These are phyloP conservation scores for Sylvia atricapilla DNA, from an alignment of 2,113 vertebrate genomes.

Conservation along the genomic window DNA sequence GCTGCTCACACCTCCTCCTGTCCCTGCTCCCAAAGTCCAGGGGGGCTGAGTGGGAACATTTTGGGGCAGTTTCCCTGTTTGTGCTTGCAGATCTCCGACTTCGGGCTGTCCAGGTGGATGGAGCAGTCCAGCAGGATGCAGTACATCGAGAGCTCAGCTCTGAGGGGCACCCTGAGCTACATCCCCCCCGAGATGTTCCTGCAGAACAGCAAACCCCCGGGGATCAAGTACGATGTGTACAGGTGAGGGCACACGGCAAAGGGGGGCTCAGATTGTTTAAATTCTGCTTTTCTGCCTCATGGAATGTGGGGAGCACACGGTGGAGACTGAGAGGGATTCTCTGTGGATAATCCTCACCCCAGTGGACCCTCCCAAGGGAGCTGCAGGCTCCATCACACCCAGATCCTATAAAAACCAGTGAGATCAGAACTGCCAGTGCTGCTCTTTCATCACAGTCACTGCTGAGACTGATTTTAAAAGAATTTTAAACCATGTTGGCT, in stretches of 20 bases:
- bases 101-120: slow-evolving; percentile 82
- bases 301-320: neutral
- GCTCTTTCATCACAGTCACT: neutral
- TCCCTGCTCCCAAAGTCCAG: neutral
- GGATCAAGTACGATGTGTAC: slow-evolving; percentile 80
- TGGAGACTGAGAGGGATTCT: neutral
- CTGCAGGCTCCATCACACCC: neutral
- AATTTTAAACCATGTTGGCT: neutral
- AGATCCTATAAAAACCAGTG: neutral
- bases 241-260: slow-evolving; percentile 67
- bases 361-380: neutral
- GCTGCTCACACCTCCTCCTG: neutral
- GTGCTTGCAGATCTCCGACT: slow-evolving; percentile 83
- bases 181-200: slow-evolving; percentile 82
- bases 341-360: neutral
- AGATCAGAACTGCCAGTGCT: neutral
- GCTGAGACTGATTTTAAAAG: neutral
- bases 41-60: rapidly evolving
- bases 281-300: neutral
- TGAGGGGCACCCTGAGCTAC: slow-evolving; percentile 81
- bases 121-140: slow-evolving; percentile 69
- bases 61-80: too few relatives aligned
- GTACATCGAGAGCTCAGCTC: slow-evolving; percentile 78
- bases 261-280: neutral
- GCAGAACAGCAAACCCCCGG: slow-evolving; percentile 72